Conservation (phyloP, 2,888 invertebrate species). For the Drosophila peninsularis region DNA sequence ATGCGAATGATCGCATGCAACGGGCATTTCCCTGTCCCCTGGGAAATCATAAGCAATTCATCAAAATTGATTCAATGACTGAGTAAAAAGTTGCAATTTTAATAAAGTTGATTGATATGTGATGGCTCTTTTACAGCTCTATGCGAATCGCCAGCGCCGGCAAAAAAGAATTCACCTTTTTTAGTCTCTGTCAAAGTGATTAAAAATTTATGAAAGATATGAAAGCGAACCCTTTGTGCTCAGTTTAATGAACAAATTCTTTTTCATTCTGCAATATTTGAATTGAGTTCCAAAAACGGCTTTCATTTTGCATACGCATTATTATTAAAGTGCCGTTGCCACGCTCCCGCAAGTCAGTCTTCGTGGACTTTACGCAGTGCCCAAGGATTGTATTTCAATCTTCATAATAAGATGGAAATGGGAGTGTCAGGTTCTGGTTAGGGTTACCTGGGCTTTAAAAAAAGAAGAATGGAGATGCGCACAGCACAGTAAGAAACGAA, state of each 20-base stretch:
- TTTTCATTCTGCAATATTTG: background rate
- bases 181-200: background rate
- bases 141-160: background rate
- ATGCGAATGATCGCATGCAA: conserved; percentile 21
- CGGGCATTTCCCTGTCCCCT: background rate
- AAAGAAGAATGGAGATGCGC: background rate
- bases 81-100: background rate
- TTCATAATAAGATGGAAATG: background rate
- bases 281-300: background rate
- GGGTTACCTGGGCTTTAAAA: background rate
- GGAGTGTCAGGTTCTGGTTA: background rate
- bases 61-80: conserved; percentile 5
- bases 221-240: background rate
- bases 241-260: background rate
- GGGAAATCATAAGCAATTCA: conserved; percentile 23
- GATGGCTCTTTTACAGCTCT: background rate
- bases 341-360: no score
- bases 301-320: background rate
- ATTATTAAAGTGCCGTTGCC: background rate
- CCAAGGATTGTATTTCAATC: background rate
- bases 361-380: no score
- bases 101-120: conserved; percentile 7
- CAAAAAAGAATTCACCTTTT: background rate
- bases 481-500: background rate
- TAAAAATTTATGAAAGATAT: background rate